These are phyloP conservation scores for Lerema accius DNA, from an alignment of 1,140 invertebrate genomes.

Conservation along the genomic window DNA sequence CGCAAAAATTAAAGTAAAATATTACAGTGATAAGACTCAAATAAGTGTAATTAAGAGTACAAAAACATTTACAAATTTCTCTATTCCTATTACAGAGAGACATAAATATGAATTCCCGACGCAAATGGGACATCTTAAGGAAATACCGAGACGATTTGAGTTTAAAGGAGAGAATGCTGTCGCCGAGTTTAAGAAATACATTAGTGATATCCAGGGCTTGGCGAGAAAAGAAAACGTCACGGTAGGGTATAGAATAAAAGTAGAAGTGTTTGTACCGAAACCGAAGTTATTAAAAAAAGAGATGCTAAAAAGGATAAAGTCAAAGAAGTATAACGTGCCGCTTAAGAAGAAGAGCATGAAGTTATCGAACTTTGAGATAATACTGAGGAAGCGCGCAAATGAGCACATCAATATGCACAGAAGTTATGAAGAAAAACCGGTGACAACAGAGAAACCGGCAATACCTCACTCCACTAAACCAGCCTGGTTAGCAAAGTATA, in stretches of 20 bases:
- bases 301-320: conserved; percentile 42
- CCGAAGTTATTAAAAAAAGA: conserved; percentile 45
- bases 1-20: conserved; percentile 34
- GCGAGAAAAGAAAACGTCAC: conserved; percentile 54
- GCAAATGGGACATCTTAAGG: conserved; percentile 48
- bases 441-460: conserved; percentile 51
- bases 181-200: conserved; percentile 54
- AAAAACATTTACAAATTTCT: conserved; percentile 36
- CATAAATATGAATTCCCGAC: conserved; percentile 49
- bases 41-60: conserved; percentile 39
- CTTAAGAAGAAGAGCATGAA: conserved; percentile 73
- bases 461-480: conserved; percentile 47
- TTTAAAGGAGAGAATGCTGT: conserved; percentile 52
- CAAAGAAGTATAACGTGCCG: conserved; percentile 72
- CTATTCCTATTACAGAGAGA: conserved; percentile 48
- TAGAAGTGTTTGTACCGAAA: conserved; percentile 43
- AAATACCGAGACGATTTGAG: conserved; percentile 65
- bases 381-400: conserved; percentile 54
- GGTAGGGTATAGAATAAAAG: conserved; percentile 58
- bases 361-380: conserved; percentile 65
- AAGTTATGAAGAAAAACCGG: conserved; percentile 27
- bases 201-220: conserved; percentile 55
- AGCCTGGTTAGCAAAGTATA: conserved; percentile 56
- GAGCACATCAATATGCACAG: conserved; percentile 40
- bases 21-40: conserved; percentile 34